Evolutionary conservation across 2,113 vertebrate species (phyloP).

Genomic region (Polypterus bichir): DNA sequence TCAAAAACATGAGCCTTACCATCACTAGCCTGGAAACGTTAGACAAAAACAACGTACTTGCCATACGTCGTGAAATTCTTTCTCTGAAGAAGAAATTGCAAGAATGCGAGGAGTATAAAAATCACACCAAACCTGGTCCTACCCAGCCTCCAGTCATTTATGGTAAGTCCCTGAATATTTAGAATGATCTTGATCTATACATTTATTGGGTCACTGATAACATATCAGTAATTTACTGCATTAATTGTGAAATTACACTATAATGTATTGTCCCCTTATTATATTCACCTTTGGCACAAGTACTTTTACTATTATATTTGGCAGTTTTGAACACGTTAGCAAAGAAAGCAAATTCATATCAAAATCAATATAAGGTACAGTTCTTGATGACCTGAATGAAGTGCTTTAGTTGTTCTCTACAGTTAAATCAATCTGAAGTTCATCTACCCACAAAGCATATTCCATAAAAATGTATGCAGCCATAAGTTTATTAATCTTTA

Average conservation of each 20-base stretch:
- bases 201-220: too few relatives aligned
- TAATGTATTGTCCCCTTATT: too few relatives aligned
- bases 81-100: conserved; percentile 49
- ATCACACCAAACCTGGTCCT: conserved; percentile 18
- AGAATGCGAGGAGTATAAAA: conserved; percentile 38
- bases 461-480: not conserved
- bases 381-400: too few relatives aligned
- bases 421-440: not conserved
- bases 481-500: not conserved
- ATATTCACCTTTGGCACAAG: too few relatives aligned
- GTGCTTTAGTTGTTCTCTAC: too few relatives aligned
- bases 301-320: too few relatives aligned
- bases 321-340: too few relatives aligned
- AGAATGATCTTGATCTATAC: too few relatives aligned
- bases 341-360: too few relatives aligned
- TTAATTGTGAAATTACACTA: too few relatives aligned
- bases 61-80: conserved; percentile 43
- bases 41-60: conserved; percentile 46
- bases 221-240: too few relatives aligned
- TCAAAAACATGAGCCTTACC: conserved; percentile 47
- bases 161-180: conserved; percentile 13
- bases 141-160: not conserved
- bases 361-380: too few relatives aligned
- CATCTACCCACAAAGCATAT: conserved; percentile 14
- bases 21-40: conserved; percentile 49